These are phyloP conservation scores for Conus ventricosus DNA, from an alignment of 1,140 invertebrate species.

Conservation along the genomic window DNA sequence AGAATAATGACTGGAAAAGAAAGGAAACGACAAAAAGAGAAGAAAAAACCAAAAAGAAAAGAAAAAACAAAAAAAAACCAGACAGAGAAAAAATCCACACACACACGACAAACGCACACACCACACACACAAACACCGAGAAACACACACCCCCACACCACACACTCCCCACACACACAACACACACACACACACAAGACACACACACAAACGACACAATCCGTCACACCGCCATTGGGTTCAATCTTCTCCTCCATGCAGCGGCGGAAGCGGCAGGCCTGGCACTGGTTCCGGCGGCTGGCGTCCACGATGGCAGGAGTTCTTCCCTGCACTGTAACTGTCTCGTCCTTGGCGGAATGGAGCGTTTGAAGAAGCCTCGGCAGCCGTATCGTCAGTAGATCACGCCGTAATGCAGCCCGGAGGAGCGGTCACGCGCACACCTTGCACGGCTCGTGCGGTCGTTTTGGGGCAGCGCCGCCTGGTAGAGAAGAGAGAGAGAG, in stretches of 20 bases:
- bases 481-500: not conserved
- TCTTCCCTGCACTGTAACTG: constrained; percentile 88
- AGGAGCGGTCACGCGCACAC: constrained; percentile 75
- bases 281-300: constrained; percentile 93
- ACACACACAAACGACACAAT: too few relatives aligned
- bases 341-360: constrained; percentile 83
- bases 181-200: too few relatives aligned
- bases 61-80: too few relatives aligned
- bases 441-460: constrained; percentile 57
- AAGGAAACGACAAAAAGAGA: too few relatives aligned
- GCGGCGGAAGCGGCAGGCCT: constrained; percentile 94
- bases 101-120: too few relatives aligned
- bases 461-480: not conserved
- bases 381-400: constrained; percentile 78
- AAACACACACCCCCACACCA: too few relatives aligned
- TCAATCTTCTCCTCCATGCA: constrained; percentile 96
- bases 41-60: too few relatives aligned
- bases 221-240: constrained; percentile 84
- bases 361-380: constrained; percentile 93
- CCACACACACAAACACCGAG: too few relatives aligned
- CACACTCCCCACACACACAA: too few relatives aligned
- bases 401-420: constrained; percentile 75
- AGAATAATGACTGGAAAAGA: not conserved
- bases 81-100: too few relatives aligned
- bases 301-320: constrained; percentile 92